Evolutionary conservation across 1,140 invertebrate genomes (phyloP), one percentile per base, ranked within the genome.

Genomic region (Brachionus calyciflorus): DNA sequence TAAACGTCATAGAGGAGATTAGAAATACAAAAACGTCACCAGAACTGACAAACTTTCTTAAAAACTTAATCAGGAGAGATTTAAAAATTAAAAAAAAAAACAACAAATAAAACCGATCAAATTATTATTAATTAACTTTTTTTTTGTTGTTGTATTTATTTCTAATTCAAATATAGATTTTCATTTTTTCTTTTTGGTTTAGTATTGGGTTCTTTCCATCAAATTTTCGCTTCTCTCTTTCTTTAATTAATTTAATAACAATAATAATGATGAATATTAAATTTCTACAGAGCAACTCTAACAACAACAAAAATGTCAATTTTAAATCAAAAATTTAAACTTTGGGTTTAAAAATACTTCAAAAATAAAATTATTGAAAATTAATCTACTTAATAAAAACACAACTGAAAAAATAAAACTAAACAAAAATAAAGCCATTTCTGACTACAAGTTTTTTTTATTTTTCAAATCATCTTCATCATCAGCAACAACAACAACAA

Each of bases 61-160:
- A n/a, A n/a, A n/a, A n/a, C n/a, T n/a, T n/a, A n/a, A n/a, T n/a
- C n/a, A n/a, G n/a, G n/a, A n/a, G n/a, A n/a, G n/a, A n/a, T n/a
- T n/a, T n/a, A n/a, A 37, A 3, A 12, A 19, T 51, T 51, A 5
- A 5, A 51, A 51, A 51, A 51, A 51, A 51, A 51, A 5, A 37
- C 9, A 37, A 37, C 33, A 9, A 51, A 30, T 68, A 48, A 48
- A 48, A 68, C 63, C 65, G 65, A 70, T 70, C 48, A 70, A 51
- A 70, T 70, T 28, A 70, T 70, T 49, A 49, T 48, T 51, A 51
- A 70, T 70, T 49, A 70, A 51, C 65, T 70, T 30, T 70, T 49
- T 70, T 44, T 28, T 33, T 57, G 3, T 28, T 12, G 21, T 57
- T 28, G 26, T 57, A 30, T 30, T 17, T 60, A 60, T 33, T 60